phyloP scores from a whole-genome alignment of 2,888 invertebrate species.

The Agrotis clavis region DNA sequence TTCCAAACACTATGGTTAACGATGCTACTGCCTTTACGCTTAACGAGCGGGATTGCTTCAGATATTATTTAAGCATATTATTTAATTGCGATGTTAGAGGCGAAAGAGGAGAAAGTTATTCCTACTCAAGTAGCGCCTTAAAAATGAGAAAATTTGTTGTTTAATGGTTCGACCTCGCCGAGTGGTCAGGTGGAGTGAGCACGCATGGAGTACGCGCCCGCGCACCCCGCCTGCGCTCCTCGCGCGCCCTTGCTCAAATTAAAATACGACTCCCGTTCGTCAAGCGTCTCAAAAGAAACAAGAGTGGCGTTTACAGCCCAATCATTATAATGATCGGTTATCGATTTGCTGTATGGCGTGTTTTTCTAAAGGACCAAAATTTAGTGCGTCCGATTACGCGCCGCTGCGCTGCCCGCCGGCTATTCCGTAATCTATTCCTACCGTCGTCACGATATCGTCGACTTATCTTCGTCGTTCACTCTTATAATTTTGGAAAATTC shows the following conservation, averaged over 20 bases:
- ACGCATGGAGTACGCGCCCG: slow-evolving; percentile 58
- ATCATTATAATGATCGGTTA: slow-evolving; percentile 91
- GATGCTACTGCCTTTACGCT: slow-evolving; percentile 55
- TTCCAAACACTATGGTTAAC: slow-evolving; percentile 45
- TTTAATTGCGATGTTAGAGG: slow-evolving; percentile 63
- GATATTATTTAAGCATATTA: slow-evolving; percentile 41
- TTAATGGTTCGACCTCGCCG: slow-evolving; percentile 55
- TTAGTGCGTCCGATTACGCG: slow-evolving; percentile 85
- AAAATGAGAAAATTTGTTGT: slow-evolving; percentile 62
- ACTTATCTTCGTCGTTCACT: slow-evolving; percentile 86
- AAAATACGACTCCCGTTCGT: slow-evolving; percentile 88
- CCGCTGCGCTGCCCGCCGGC: slow-evolving; percentile 80
- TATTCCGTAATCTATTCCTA: slow-evolving; percentile 87
- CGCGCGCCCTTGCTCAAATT: slow-evolving; percentile 67
- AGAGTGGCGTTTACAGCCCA: slow-evolving; percentile 86
- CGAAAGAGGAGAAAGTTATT: slow-evolving; percentile 54
- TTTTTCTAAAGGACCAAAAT: slow-evolving; percentile 87
- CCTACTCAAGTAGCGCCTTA: slow-evolving; percentile 46
- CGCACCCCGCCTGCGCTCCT: slow-evolving; percentile 51
- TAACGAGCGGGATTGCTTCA: slow-evolving; percentile 36
- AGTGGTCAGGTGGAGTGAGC: slow-evolving; percentile 63
- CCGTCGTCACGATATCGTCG: slow-evolving; percentile 88
- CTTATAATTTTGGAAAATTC: slow-evolving; percentile 90
- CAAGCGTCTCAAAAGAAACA: slow-evolving; percentile 82
- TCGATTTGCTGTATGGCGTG: slow-evolving; percentile 89